Conservation (phyloP, 2,888 invertebrate genomes). For the Ormyrus pomaceus region DNA sequence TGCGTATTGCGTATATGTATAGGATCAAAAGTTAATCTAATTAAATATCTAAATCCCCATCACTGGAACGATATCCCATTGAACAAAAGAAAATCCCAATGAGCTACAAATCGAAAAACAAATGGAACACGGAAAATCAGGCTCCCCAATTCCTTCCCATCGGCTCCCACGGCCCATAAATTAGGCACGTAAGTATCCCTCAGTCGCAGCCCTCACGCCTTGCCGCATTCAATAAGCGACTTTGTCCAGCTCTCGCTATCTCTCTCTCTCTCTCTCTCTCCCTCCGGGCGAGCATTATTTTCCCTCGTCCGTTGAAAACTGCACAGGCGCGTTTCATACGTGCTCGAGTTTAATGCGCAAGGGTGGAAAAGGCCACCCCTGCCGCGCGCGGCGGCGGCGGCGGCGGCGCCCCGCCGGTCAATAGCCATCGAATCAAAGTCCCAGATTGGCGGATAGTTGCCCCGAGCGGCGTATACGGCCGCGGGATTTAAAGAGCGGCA, state of each 20-base stretch:
- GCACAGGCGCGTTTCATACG: background rate
- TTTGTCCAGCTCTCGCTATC: constrained; percentile 15
- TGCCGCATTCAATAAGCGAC: constrained; percentile 32
- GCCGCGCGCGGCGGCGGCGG: background rate
- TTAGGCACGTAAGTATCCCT: constrained; percentile 16
- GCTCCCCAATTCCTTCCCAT: background rate
- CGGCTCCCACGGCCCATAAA: constrained; percentile 10
- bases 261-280: too few species aligned
- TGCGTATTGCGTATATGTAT: too few species aligned
- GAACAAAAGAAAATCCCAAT: background rate
- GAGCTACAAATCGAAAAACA: constrained; percentile 32
- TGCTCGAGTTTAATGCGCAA: constrained; percentile 20
- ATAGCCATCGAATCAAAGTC: constrained; percentile 17
- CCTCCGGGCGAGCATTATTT: background rate
- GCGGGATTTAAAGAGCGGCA: constrained; percentile 13
- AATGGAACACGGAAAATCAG: constrained; percentile 26
- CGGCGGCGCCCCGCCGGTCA: too few species aligned
- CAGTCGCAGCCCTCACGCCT: background rate
- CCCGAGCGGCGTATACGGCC: too few species aligned
- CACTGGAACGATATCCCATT: too few species aligned
- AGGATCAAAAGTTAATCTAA: too few species aligned
- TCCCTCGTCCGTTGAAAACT: background rate
- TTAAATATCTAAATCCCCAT: background rate
- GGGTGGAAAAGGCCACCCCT: background rate
- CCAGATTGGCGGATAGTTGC: background rate